These are phyloP conservation scores for Nebria brevicollis DNA, from an alignment of 2,888 invertebrate genomes.

Conservation along the genomic window DNA sequence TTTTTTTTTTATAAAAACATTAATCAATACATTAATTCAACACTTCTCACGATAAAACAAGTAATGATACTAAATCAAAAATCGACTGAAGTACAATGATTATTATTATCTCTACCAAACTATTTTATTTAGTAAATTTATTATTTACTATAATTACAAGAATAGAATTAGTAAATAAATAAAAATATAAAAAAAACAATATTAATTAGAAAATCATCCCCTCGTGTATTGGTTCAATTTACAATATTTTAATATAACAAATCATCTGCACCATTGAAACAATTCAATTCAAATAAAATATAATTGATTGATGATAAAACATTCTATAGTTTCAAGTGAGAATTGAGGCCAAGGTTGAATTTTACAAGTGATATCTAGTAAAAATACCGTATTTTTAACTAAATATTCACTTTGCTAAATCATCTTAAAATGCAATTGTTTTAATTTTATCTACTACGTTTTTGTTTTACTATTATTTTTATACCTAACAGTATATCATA, in stretches of 20 bases:
- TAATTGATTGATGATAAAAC: constrained; percentile 33
- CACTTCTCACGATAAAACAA: not conserved
- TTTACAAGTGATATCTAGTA: not conserved
- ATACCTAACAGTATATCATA: too few relatives aligned
- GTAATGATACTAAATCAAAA: not conserved
- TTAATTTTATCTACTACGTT: not conserved
- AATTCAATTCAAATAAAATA: constrained; percentile 19
- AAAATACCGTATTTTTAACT: not conserved
- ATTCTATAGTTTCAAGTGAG: not conserved
- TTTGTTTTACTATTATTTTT: not conserved
- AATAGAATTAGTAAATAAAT: too few relatives aligned
- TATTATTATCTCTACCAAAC: not conserved
- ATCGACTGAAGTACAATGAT: not conserved
- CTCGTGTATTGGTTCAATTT: not conserved
- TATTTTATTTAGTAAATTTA: too few relatives aligned
- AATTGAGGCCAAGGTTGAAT: constrained; percentile 40
- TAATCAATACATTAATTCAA: not conserved
- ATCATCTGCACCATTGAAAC: not conserved
- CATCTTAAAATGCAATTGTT: not conserved
- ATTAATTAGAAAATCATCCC: not conserved
- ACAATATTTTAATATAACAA: not conserved
- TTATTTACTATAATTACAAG: too few relatives aligned
- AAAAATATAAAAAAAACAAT: not conserved
- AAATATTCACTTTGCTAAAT: not conserved
- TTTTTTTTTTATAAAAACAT: too few relatives aligned